A percentile compares a stretch with the other conserved stretches of the same genome.
phyloP scores from a whole-genome alignment of 37 sponge, comb jelly and placozoan species.

The Axinella damicornis region DNA sequence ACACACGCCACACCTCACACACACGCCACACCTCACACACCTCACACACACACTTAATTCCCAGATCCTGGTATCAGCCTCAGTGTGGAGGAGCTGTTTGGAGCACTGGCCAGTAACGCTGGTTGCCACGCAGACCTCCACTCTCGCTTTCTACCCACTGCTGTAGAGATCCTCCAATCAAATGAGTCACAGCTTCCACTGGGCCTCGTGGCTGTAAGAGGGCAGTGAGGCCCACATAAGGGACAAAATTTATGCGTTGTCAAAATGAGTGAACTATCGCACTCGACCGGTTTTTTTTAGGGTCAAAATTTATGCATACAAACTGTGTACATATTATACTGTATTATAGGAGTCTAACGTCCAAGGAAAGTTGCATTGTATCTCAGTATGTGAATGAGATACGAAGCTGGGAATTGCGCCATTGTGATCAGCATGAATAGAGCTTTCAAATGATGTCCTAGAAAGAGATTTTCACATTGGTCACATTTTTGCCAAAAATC shows the following conservation, averaged over 20 bases:
- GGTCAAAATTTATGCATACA: neutral
- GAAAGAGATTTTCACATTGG: no score
- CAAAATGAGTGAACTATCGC: no score
- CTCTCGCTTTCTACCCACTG: slow-evolving; percentile 40
- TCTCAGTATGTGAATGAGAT: no score
- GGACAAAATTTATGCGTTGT: no score
- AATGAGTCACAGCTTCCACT: slow-evolving; percentile 40
- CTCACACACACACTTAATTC: neutral
- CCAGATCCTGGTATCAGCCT: slow-evolving; percentile 64
- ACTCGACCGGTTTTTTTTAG: neutral
- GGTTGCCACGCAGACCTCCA: slow-evolving; percentile 65
- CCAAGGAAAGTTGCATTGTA: no score
- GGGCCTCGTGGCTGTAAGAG: slow-evolving; percentile 66
- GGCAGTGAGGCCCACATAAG: neutral
- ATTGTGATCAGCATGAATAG: no score
- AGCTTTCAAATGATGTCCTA: no score
- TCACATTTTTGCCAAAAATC: no score
- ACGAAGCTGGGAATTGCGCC: no score
- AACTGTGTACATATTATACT: no score
- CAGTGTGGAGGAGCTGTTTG: slow-evolving; percentile 70
- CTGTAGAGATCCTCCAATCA: slow-evolving; percentile 41
- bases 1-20: neutral
- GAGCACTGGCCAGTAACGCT: slow-evolving; percentile 45
- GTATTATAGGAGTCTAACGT: no score
- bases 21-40: neutral